Conservation (phyloP, 2,797 vertebrate genomes). For the Scleropages formosus region DNA sequence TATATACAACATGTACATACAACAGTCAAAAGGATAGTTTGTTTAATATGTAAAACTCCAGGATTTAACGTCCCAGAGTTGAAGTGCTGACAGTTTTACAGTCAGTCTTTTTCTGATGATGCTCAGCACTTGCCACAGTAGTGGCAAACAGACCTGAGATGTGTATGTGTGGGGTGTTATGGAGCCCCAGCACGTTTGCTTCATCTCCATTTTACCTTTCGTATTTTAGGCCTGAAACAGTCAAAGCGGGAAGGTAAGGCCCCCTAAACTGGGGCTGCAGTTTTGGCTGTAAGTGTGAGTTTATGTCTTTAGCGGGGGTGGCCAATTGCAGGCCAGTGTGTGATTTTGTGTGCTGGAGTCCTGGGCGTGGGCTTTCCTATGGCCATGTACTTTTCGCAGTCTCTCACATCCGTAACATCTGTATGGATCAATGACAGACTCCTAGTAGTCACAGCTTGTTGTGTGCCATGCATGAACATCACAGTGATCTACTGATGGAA, state of each 20-base stretch:
- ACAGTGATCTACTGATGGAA: no score
- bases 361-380: not conserved
- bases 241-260: conserved; percentile 28
- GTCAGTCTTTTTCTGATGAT: not conserved
- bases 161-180: not conserved
- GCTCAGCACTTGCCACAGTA: no score
- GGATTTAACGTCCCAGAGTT: not conserved
- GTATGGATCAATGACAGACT: no score
- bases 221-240: conserved; percentile 46
- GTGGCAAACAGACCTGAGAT: no score
- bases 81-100: not conserved
- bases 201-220: conserved; percentile 47
- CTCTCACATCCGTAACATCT: not conserved
- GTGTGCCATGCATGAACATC: no score
- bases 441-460: no score
- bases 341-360: conserved; percentile 5
- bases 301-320: no score
- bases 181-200: conserved; percentile 24
- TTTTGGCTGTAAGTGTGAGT: conserved; percentile 18
- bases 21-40: not conserved
- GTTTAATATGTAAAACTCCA: not conserved
- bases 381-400: conserved; percentile 4
- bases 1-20: no score
- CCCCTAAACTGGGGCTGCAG: conserved; percentile 24
- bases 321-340: no score